A percentile compares a stretch with the other conserved stretches of the same genome.
Evolutionary conservation across 2,888 invertebrate genomes (phyloP).

Genomic region (Acanthopleura granulata): DNA sequence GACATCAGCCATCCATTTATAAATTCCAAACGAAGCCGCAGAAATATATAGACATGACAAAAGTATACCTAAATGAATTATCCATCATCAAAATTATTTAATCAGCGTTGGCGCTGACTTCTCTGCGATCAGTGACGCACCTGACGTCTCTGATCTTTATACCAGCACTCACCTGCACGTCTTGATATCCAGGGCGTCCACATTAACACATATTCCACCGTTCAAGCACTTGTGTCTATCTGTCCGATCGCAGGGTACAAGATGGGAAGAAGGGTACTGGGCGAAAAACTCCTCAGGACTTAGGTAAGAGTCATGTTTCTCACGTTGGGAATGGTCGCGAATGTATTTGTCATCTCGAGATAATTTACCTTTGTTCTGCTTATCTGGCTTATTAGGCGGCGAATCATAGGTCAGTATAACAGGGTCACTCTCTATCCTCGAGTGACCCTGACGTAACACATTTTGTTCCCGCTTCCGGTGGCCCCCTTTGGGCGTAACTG

Average conservation of each 20-base stretch:
- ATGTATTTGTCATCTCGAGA: neutral
- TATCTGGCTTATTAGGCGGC: neutral
- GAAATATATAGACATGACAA: no score
- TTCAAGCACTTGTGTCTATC: slow-evolving; percentile 54
- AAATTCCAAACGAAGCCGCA: no score
- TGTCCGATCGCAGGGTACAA: slow-evolving; percentile 43
- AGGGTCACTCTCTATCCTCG: neutral
- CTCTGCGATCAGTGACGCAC: no score
- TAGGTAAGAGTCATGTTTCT: neutral
- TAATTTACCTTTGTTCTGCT: no score
- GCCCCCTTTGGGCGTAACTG: neutral
- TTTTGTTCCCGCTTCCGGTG: neutral
- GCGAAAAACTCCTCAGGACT: slow-evolving; percentile 4
- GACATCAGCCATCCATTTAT: no score
- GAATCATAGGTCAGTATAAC: neutral
- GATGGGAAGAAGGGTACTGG: slow-evolving; percentile 34
- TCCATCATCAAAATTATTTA: no score
- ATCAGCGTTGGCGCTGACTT: no score
- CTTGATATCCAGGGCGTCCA: slow-evolving; percentile 54
- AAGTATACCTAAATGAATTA: no score
- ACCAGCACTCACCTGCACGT: slow-evolving; percentile 51
- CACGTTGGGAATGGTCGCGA: slow-evolving; percentile 2
- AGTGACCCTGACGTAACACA: neutral
- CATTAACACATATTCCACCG: slow-evolving; percentile 52
- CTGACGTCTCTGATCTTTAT: neutral